Percentiles rank a stretch among this genome's conserved stretches.
phyloP scores from a whole-genome alignment of 2,888 invertebrate genomes.

The Dascillus cervinus region DNA sequence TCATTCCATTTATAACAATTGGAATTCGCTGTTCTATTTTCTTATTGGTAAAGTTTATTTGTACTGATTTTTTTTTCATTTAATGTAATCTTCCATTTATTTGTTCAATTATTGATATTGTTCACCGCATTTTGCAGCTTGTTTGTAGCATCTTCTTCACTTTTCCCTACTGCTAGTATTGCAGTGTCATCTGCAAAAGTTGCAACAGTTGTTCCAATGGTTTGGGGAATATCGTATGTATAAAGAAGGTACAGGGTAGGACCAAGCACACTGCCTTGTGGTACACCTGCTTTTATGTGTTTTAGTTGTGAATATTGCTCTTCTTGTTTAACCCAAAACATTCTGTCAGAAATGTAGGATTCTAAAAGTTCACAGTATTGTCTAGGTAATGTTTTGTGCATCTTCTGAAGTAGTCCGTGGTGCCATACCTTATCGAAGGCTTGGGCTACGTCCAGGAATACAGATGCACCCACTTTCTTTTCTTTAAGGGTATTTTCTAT shows the following conservation, averaged over 20 bases:
- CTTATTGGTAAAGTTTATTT: no score
- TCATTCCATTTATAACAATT: no score
- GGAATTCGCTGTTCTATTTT: no score
- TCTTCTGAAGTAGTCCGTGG: constrained; percentile 3
- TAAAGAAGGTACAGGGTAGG: constrained; percentile 1
- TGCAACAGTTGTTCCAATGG: constrained; percentile 2
- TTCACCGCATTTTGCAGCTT: constrained; percentile 3
- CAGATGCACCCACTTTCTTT: no score
- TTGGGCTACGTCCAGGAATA: constrained; percentile 1
- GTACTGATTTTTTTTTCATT: constrained; percentile 1
- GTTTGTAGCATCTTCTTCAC: constrained; percentile 1
- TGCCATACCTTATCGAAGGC: constrained; percentile 1
- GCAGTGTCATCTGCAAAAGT: constrained; percentile 2
- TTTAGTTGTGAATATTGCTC: neutral
- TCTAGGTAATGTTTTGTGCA: no score
- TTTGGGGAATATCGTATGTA: constrained; percentile 1
- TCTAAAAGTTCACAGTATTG: constrained; percentile 2
- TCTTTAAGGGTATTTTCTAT: constrained; percentile 1
- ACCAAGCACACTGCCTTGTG: constrained; percentile 1
- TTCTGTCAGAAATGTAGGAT: constrained; percentile 1
- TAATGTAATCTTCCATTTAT: constrained; percentile 2
- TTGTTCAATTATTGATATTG: constrained; percentile 1
- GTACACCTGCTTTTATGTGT: neutral
- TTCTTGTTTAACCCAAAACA: constrained; percentile 1
- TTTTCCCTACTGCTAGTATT: neutral